Percentiles rank a stretch among this genome's conserved stretches.
Evolutionary conservation across 2,113 vertebrate species (phyloP).

Genomic region (Gopherus evgoodei): DNA sequence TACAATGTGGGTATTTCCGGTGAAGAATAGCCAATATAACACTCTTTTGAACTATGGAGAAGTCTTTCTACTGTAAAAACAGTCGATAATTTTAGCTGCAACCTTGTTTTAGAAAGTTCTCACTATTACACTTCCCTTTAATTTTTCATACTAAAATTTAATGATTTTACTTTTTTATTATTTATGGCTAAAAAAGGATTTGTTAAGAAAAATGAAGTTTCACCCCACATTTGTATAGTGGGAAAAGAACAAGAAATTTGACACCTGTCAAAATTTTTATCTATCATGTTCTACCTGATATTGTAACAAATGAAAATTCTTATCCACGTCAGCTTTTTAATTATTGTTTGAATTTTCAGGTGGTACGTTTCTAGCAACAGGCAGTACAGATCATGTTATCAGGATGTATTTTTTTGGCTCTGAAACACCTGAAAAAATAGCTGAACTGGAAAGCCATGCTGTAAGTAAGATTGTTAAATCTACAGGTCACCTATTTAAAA

Average conservation of each 20-base stretch:
- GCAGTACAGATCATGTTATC: constrained; percentile 97
- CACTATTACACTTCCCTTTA: not conserved
- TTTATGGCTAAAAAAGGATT: not conserved
- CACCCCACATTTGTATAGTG: not conserved
- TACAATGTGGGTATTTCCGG: not conserved
- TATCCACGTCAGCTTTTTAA: not conserved
- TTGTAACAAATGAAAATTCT: not conserved
- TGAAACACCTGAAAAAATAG: constrained; percentile 92
- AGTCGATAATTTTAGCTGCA: not conserved
- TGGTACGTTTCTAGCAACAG: constrained; percentile 96
- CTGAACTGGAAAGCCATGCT: constrained; percentile 93
- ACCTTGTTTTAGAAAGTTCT: not conserved
- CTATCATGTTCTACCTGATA: not conserved
- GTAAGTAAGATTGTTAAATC: constrained; percentile 79
- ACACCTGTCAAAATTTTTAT: not conserved
- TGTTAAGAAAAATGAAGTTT: not conserved
- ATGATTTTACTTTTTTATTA: not conserved
- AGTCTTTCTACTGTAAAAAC: not conserved
- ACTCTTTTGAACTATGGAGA: not conserved
- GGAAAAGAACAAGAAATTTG: not conserved
- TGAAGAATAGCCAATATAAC: not conserved
- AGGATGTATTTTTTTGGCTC: constrained; percentile 96
- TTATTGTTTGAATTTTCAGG: constrained; percentile 80
- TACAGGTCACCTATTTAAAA: constrained; percentile 1
- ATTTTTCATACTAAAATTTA: not conserved